Evolutionary conservation across 1,140 invertebrate species (phyloP), one percentile per base, ranked within the genome.

Genomic region (Heliconius hewitsoni): DNA sequence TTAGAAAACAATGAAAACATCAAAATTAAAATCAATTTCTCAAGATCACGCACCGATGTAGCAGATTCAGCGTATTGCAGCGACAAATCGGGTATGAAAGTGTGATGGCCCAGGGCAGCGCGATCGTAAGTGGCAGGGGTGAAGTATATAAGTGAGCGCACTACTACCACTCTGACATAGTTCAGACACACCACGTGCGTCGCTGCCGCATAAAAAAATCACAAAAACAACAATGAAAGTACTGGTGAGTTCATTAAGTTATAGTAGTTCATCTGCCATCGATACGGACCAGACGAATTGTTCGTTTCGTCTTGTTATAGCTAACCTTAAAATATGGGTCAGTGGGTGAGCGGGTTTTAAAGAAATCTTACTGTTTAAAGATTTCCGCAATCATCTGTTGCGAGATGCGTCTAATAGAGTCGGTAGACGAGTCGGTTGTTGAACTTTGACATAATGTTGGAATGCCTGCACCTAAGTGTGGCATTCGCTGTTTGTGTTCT

Each of bases 121-220:
- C 86, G 87, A 84, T 84, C 79, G 86, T 82, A 83, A 89, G 90
- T 94, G 93, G 93, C 93, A 94, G 93, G 93, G 93, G 93, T 93
- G 91, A 80, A 87, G 91, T 94, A 94, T 94, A 94, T 91, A 94
- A 94, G 92, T 84, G 84, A 85, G 87, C 90, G 91, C 81, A 77
- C 79, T 87, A 89, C 90, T 89, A 93, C 90, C 89, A 93, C 90
- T 89, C 87, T 91, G 89, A 90, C 91, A 94, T 90, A 94, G 91
- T 94, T 93, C 89, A 80, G 83, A 94, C 87, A 89, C 83, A 85
- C 82, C 87, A 91, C 91, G 92, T 91, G 86, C 87, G 82, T 88
- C 86, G 82, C 84, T 86, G 89, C 86, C 86, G 86, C 87, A 91
- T 87, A 42, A 52, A 52, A 34, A 34, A 34, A 30, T 66, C 60